A percentile compares a stretch with the other conserved stretches of the same genome.
phyloP scores from a whole-genome alignment of 2,888 invertebrate species.

The Octodonta nipae region DNA sequence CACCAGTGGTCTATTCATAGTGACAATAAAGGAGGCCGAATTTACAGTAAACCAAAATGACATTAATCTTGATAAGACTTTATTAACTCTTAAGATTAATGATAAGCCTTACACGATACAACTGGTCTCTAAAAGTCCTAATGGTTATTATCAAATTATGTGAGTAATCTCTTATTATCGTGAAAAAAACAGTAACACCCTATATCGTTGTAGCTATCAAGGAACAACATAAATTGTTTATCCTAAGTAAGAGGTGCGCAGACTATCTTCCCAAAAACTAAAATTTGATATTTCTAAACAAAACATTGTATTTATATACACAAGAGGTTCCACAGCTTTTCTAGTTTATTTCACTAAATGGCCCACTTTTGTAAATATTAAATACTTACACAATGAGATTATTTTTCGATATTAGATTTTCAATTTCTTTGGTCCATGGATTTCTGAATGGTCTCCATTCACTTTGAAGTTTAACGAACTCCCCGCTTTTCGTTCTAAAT shows the following conservation, averaged over 20 bases:
- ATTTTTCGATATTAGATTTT: constrained; percentile 80
- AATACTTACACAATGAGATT: constrained; percentile 52
- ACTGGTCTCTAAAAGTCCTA: constrained; percentile 28
- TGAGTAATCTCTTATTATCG: constrained; percentile 17
- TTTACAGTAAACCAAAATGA: constrained; percentile 32
- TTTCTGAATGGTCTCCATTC: constrained; percentile 82
- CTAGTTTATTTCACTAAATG: too few relatives aligned
- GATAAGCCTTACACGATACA: constrained; percentile 31
- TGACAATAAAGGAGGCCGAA: constrained; percentile 27
- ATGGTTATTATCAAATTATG: constrained; percentile 29
- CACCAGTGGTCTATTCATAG: constrained; percentile 22
- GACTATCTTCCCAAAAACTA: constrained; percentile 37
- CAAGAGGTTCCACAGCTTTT: too few relatives aligned
- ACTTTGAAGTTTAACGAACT: constrained; percentile 60
- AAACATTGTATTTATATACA: too few relatives aligned
- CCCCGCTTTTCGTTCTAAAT: constrained; percentile 67
- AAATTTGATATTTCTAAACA: constrained; percentile 39
- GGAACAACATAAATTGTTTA: constrained; percentile 34
- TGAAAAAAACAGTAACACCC: too few relatives aligned
- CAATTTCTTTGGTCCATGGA: constrained; percentile 92
- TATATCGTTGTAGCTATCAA: constrained; percentile 32
- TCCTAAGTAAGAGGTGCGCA: constrained; percentile 37
- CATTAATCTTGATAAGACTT: constrained; percentile 36
- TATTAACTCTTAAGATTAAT: constrained; percentile 35
- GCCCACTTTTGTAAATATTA: neutral